Evolutionary conservation across 2,113 vertebrate species (phyloP).

Genomic region (Albula glossodonta): DNA sequence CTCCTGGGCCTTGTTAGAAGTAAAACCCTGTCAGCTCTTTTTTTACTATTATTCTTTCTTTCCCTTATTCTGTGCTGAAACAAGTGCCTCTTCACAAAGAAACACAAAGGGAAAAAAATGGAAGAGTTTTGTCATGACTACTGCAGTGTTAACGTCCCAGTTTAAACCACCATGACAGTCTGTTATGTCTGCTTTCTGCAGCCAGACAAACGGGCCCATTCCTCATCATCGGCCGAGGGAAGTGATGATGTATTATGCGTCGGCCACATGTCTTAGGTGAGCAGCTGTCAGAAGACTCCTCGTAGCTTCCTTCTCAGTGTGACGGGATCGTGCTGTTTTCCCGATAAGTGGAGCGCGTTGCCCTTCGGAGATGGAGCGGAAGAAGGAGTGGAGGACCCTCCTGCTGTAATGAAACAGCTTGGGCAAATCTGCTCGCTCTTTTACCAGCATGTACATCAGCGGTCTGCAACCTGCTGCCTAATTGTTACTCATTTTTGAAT

Average conservation of each 20-base stretch:
- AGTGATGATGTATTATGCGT: neutral
- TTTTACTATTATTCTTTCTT: neutral
- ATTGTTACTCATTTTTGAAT: slow-evolving; percentile 57
- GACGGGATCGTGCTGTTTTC: neutral
- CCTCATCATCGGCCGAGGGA: too few relatives aligned
- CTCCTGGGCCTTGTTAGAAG: neutral
- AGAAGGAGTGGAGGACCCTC: neutral
- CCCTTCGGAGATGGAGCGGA: neutral
- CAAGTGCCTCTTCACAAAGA: neutral
- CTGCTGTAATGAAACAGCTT: neutral
- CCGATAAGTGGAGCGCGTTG: neutral
- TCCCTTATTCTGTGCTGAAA: neutral
- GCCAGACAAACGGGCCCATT: neutral
- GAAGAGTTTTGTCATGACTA: neutral
- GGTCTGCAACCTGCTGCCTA: slow-evolving; percentile 38
- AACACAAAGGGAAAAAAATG: neutral
- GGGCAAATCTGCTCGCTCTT: neutral
- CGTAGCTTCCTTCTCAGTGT: neutral
- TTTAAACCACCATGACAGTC: neutral
- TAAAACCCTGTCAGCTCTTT: neutral
- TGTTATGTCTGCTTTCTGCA: neutral
- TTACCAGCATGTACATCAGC: slow-evolving; percentile 11
- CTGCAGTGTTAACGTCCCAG: neutral
- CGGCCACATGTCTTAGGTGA: neutral
- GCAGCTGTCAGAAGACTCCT: neutral